phyloP scores from a whole-genome alignment of 2,113 vertebrate genomes.

The Globicephala melas region DNA sequence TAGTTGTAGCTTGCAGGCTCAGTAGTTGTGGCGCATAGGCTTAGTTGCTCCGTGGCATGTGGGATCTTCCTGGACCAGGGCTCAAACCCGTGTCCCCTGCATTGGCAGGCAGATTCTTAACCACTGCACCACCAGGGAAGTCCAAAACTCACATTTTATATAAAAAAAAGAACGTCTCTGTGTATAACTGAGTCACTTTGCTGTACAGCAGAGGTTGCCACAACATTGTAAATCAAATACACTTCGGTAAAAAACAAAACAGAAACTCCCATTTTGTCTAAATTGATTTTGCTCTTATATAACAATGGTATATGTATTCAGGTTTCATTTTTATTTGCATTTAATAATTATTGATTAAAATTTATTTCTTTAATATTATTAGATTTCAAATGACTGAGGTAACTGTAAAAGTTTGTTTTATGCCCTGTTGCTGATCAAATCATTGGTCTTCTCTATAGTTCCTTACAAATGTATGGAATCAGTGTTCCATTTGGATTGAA shows the following conservation, averaged over 20 bases:
- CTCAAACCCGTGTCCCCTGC: too few species aligned
- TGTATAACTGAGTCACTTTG: neutral
- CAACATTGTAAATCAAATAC: neutral
- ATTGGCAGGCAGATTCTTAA: too few species aligned
- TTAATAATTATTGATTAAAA: constrained; percentile 25
- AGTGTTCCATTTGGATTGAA: constrained; percentile 9
- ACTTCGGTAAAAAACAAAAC: neutral
- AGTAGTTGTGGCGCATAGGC: too few species aligned
- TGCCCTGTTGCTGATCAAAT: neutral
- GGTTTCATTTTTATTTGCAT: constrained; percentile 27
- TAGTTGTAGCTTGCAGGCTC: too few species aligned
- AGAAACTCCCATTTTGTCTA: neutral
- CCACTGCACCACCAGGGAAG: too few species aligned
- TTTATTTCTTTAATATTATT: constrained; percentile 16
- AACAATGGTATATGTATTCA: neutral
- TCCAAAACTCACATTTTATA: neutral
- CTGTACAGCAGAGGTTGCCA: neutral
- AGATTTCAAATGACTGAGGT: constrained; percentile 9
- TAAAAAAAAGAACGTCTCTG: neutral
- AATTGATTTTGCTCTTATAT: constrained; percentile 1
- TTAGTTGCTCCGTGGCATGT: too few species aligned
- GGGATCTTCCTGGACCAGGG: too few species aligned
- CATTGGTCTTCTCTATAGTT: neutral
- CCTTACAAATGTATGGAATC: neutral
- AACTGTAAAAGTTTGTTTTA: constrained; percentile 2